Conservation (phyloP, 2,797 vertebrate species). For the Gobio occitaniae region DNA sequence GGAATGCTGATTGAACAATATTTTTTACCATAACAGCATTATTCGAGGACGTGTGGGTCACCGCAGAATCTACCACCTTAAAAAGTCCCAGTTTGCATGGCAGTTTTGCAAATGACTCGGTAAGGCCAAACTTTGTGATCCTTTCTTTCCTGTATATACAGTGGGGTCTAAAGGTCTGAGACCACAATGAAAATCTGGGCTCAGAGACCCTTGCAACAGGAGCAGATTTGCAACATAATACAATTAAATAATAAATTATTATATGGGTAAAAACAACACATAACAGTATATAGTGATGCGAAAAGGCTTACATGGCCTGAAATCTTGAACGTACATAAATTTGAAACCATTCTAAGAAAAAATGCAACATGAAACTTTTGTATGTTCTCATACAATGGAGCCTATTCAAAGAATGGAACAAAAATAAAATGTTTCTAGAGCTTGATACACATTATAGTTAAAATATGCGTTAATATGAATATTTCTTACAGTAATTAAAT, state of each 20-base stretch:
- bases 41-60: slow-evolving; percentile 69
- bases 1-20: slow-evolving; percentile 12
- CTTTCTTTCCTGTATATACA: slow-evolving; percentile 2
- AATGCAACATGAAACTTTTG: background rate
- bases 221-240: background rate
- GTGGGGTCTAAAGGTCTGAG: background rate
- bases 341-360: background rate
- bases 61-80: slow-evolving; percentile 46
- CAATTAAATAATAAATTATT: background rate
- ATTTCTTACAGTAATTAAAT: too few species aligned
- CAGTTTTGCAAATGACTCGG: slow-evolving; percentile 38
- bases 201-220: background rate
- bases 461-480: background rate
- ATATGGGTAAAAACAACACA: background rate
- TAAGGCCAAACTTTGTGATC: slow-evolving; percentile 39
- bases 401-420: background rate
- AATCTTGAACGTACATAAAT: background rate
- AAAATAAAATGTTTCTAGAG: too few species aligned
- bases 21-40: slow-evolving; percentile 59
- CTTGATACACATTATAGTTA: background rate
- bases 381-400: background rate
- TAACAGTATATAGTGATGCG: background rate
- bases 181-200: background rate
- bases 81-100: slow-evolving; percentile 29
- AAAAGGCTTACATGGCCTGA: background rate